Evolutionary conservation across 2,797 vertebrate genomes (phyloP), one percentile per base, ranked within the genome.

Genomic region (Thamnophis elegans): DNA sequence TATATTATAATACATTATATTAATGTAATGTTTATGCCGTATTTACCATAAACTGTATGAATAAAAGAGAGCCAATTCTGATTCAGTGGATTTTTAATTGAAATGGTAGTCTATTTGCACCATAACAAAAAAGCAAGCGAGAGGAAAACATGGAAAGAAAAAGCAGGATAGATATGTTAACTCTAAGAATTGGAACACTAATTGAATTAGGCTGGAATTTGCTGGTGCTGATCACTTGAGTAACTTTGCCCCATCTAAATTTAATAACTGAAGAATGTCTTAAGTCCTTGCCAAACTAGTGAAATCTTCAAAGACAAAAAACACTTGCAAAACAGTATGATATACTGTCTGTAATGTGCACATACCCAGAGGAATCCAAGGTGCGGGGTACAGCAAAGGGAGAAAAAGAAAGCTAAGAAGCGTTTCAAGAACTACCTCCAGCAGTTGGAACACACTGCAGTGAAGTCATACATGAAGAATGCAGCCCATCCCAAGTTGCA

Each of bases 391-490:
- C 93, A 95, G 94, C 94, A 91, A 95, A 92, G 86, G 93, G 91
- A 92, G 73, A 91, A 93, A 91, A 94, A 89, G 62, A 92, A 91
- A 87, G 25, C 4, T 22, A 94, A 91, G 93, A 87, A 82, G 94
- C 92, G 0, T 0, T 0, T 92, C 93, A 94, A 95, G 94, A 92
- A 94, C 93, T 88, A 89, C 94, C 92, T 93, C 92, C 92, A 97
- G 95, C 93, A 95, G 95, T 95, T 97, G 96, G 96, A 97, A 96
- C 78, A 88, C 85, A n/a, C 58, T 93, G 94, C 94, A 96, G 0
- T 94, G 93, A 95, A 90, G 94, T 96, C 94, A 96, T 96, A 96
- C 95, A 96, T 92, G 92, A 95, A 91, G 93, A 95, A 94, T 25
- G 10, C 93, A 94, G 93, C 95, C 95, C 94, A 94, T 89, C 94